Base-by-base conservation (phyloP, 2,113 vertebrate genomes). In the Procavia capensis region DNA sequence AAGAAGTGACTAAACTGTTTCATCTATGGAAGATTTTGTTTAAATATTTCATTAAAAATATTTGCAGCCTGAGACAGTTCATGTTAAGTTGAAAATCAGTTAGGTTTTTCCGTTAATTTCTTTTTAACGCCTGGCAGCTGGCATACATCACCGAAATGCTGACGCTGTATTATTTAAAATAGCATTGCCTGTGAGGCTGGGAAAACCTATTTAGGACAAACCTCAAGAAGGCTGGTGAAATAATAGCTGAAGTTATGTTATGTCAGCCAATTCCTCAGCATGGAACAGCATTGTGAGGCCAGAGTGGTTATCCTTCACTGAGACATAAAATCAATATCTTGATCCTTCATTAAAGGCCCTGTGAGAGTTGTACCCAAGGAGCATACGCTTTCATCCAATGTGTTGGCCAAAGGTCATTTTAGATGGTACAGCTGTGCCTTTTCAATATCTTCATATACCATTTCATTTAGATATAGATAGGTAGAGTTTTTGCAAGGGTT, bases 101-200 rank as follows among this genome's bases (percentile, higher is more conserved):
- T 95, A 85, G 70, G 50, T 78, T 97, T 89, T 94, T 96, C 87
- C 68, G 96, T 82, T 97, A 94, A 83, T 92, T 93, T 95, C 29
- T 57, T 97, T 95, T 88, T 64, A 97, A 97, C 94, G 95, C 86
- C 84, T 87, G 80, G 94, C 93, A 97, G 96, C 88, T 97, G 96
- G 88, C 91, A 94, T 97, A 79, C 79, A 95, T 97, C 72, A 85
- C 36, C 16, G 81, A 96, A 91, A 70, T 84, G 97, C 97, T 97
- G 97, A 98, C 72, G 74, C 27, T 2, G 47, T 91, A 68, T 97
- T 97, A 97, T 97, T 97, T 97, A 97, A 97, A 98, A 96, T 96
- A 96, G 91, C 89, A 39, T 84, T 97, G 97, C 95, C 94, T 96
- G 72, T 74, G 94, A 97, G 91, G 64, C 85, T 95, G 82, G 64